Evolutionary conservation across 2,797 vertebrate genomes (phyloP).

Genomic region (Gadopsis marmoratus): DNA sequence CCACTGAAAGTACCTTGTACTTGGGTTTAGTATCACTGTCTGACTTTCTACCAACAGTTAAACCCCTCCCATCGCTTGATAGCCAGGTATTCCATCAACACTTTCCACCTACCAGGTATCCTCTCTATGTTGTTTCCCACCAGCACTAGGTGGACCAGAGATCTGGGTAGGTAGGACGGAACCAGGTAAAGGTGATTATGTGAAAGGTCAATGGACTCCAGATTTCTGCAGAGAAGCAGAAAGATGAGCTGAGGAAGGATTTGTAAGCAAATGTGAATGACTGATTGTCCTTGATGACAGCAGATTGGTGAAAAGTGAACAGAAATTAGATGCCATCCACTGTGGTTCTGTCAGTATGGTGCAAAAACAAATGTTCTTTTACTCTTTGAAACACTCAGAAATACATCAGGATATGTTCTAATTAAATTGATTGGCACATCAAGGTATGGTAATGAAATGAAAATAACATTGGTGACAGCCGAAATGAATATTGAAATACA

Average conservation of each 20-base stretch:
- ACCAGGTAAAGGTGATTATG: constrained; percentile 94
- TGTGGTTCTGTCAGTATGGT: background rate
- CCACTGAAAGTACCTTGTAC: no score
- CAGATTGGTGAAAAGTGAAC: background rate
- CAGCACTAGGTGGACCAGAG: constrained; percentile 92
- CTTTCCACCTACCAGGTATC: constrained; percentile 85
- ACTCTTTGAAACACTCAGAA: background rate
- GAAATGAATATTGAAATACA: background rate
- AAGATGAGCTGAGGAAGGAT: background rate
- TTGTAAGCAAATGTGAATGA: background rate
- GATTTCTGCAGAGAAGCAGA: constrained; percentile 83
- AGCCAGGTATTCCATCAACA: background rate
- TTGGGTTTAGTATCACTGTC: no score
- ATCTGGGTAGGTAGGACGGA: constrained; percentile 94
- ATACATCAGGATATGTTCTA: background rate
- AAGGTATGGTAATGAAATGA: background rate
- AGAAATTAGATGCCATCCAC: background rate
- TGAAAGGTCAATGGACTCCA: constrained; percentile 97
- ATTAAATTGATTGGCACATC: background rate
- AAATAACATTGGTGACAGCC: background rate
- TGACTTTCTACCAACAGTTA: background rate
- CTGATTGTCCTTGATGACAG: background rate
- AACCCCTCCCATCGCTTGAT: background rate
- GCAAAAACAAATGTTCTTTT: background rate
- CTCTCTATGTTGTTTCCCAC: constrained; percentile 95